Percentiles rank a stretch among this genome's conserved stretches.
These are phyloP conservation scores for Eupristina koningsbergeri DNA, from an alignment of 1,140 invertebrate species.

Conservation along the genomic window DNA sequence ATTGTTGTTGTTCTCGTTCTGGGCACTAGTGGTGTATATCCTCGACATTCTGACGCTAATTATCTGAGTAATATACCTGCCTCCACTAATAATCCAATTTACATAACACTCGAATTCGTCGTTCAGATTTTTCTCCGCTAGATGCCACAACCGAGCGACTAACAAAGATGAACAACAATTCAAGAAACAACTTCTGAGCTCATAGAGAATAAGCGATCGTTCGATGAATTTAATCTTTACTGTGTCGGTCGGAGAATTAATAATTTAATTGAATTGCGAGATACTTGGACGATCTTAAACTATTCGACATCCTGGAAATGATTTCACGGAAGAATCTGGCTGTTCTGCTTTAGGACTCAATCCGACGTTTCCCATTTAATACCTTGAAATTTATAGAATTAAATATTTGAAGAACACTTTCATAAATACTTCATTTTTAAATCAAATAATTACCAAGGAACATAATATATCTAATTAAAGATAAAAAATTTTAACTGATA, in stretches of 20 bases:
- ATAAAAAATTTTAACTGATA: neutral
- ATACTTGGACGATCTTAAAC: neutral
- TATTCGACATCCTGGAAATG: neutral
- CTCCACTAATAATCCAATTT: conserved; percentile 63
- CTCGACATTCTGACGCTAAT: conserved; percentile 56
- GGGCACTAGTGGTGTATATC: neutral
- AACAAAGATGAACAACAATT: neutral
- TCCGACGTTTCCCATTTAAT: neutral
- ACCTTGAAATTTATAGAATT: too few relatives aligned
- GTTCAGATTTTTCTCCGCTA: conserved; percentile 35
- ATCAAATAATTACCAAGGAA: too few relatives aligned
- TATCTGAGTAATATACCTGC: conserved; percentile 65
- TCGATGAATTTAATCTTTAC: neutral
- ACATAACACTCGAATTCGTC: conserved; percentile 65
- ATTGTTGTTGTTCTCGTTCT: neutral
- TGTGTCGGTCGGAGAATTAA: neutral
- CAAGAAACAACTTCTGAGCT: neutral
- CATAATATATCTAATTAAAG: too few relatives aligned
- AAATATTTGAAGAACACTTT: too few relatives aligned
- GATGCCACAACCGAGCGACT: too few relatives aligned
- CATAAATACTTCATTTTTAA: too few relatives aligned
- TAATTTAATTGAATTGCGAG: too few relatives aligned
- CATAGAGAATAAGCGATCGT: neutral
- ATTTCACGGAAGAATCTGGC: neutral
- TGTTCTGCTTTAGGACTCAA: neutral